phyloP scores from a whole-genome alignment of 2,113 vertebrate species.

The Entelurus aequoreus region DNA sequence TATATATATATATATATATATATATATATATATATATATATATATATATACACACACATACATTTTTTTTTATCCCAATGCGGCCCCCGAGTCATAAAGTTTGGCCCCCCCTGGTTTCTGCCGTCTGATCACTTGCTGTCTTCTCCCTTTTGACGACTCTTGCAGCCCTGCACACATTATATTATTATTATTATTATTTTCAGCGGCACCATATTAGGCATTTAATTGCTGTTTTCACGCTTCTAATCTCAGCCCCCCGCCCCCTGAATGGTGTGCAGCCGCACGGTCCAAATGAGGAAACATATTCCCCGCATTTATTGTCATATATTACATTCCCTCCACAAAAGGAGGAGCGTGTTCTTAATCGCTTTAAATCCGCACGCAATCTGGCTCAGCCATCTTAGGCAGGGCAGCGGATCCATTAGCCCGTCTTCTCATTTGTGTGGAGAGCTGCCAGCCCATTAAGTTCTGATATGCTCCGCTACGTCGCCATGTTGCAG shows the following conservation, averaged over 20 bases:
- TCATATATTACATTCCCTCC: constrained; percentile 44
- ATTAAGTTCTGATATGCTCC: constrained; percentile 61
- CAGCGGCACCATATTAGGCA: not conserved
- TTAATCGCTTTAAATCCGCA: constrained; percentile 63
- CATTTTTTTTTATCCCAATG: no score
- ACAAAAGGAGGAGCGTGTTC: constrained; percentile 45
- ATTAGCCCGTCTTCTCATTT: constrained; percentile 60
- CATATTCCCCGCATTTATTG: constrained; percentile 43
- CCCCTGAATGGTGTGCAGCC: constrained; percentile 10
- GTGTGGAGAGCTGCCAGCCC: constrained; percentile 41
- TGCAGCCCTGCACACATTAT: no score
- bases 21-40: no score
- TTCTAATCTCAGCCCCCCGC: constrained; percentile 5
- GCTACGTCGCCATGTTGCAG: constrained; percentile 57
- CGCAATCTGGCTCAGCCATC: constrained; percentile 60
- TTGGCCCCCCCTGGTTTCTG: no score
- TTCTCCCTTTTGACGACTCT: no score
- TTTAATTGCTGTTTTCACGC: constrained; percentile 16
- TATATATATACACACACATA: no score
- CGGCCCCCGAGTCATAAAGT: no score
- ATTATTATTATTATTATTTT: not conserved
- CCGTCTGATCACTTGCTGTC: no score
- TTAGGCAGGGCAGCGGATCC: constrained; percentile 45
- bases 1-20: no score
- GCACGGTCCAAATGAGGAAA: constrained; percentile 30